These are phyloP conservation scores for Cairina moschata DNA, from an alignment of 2,113 vertebrate species.

Conservation along the genomic window DNA sequence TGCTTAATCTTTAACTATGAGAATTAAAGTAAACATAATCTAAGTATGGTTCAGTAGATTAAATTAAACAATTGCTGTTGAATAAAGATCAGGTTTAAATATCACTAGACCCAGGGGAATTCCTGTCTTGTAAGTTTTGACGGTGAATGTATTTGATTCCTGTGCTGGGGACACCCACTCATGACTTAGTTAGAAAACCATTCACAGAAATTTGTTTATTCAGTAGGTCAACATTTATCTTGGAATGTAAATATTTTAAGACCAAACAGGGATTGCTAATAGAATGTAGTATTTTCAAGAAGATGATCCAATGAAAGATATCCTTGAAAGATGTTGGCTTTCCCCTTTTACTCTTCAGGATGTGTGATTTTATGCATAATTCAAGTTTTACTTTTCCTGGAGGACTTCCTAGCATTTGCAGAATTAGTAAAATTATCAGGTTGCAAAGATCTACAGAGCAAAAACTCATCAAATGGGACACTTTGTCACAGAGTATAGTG, in stretches of 20 bases:
- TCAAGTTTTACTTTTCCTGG: neutral
- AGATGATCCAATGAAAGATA: neutral
- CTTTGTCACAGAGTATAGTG: too few species aligned
- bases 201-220: neutral
- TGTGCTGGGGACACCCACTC: neutral
- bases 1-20: neutral
- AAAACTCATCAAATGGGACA: neutral
- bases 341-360: neutral
- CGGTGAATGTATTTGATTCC: neutral
- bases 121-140: neutral
- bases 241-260: constrained; percentile 1
- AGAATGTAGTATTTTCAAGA: neutral
- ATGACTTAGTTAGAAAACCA: neutral
- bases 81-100: neutral
- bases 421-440: neutral
- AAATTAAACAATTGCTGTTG: neutral
- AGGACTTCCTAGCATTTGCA: neutral
- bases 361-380: neutral
- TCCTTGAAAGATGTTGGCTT: neutral
- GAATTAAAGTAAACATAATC: neutral
- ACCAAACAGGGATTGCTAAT: neutral
- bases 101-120: neutral
- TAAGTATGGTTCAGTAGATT: neutral
- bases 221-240: neutral
- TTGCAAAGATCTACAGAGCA: neutral